These are phyloP conservation scores for Cynopterus brachyotis DNA, from an alignment of 2,113 vertebrate genomes.

Conservation along the genomic window DNA sequence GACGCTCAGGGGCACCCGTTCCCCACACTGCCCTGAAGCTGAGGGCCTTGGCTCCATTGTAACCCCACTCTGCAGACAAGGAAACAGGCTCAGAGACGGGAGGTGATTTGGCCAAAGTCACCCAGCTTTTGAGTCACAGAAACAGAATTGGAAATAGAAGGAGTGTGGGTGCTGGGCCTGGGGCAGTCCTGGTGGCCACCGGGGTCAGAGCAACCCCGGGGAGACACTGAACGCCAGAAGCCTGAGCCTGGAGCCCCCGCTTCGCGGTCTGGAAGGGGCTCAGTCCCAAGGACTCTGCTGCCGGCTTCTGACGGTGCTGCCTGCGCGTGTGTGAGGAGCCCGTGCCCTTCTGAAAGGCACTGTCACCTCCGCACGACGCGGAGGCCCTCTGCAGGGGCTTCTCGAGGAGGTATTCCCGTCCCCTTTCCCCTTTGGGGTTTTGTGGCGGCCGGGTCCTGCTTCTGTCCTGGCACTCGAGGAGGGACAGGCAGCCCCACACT, in stretches of 20 bases:
- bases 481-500: neutral
- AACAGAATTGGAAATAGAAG: neutral
- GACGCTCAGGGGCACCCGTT: neutral
- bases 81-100: neutral
- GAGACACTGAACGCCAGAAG: neutral
- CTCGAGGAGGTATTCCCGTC: neutral
- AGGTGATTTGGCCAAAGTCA: neutral
- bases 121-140: neutral
- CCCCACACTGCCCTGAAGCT: neutral
- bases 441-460: rapidly evolving
- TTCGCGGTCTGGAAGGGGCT: neutral
- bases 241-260: neutral
- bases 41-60: neutral
- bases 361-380: rapidly evolving
- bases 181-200: neutral
- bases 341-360: neutral
- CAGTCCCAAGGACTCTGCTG: neutral
- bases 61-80: neutral
- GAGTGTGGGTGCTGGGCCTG: neutral
- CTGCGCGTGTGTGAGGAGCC: neutral
- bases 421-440: neutral
- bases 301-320: neutral
- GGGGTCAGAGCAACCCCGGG: neutral
- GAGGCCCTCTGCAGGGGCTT: neutral
- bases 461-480: neutral